Conservation (phyloP, 2,797 vertebrate genomes). For the Sphenopsis melanotis region DNA sequence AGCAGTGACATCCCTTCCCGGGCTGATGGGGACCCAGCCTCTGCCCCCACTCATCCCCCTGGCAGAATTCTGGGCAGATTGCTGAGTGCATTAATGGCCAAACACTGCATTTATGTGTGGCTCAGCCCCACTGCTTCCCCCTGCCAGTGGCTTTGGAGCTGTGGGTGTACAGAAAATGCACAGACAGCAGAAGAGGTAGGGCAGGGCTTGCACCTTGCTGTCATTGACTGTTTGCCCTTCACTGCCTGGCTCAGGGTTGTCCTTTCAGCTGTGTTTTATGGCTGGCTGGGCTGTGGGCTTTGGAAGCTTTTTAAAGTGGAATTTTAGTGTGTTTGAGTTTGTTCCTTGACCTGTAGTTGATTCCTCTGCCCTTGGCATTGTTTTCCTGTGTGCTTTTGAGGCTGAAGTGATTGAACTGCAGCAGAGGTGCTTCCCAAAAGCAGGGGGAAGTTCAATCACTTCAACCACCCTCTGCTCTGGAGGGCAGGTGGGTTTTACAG, state of each 20-base stretch:
- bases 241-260: not conserved
- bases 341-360: not conserved
- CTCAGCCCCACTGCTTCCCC: conserved; percentile 71
- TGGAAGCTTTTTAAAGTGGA: not conserved
- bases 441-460: too few relatives aligned
- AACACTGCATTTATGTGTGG: not conserved
- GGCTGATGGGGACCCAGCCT: not conserved
- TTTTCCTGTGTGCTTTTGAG: not conserved
- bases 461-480: not conserved
- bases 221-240: not conserved
- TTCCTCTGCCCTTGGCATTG: not conserved
- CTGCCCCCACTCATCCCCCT: not conserved
- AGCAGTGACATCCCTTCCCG: not conserved
- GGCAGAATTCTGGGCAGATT: not conserved
- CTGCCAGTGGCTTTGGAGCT: conserved; percentile 78
- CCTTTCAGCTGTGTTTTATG: not conserved
- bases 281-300: not conserved
- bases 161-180: conserved; percentile 76
- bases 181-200: conserved; percentile 78
- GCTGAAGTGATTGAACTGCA: not conserved
- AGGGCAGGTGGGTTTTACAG: not conserved
- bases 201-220: not conserved
- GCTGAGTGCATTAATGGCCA: not conserved
- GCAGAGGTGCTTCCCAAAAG: not conserved
- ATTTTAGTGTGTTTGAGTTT: not conserved